A percentile compares a stretch with the other conserved stretches of the same genome.
phyloP scores from a whole-genome alignment of 2,797 vertebrate species.

The Notolabrus celidotus region DNA sequence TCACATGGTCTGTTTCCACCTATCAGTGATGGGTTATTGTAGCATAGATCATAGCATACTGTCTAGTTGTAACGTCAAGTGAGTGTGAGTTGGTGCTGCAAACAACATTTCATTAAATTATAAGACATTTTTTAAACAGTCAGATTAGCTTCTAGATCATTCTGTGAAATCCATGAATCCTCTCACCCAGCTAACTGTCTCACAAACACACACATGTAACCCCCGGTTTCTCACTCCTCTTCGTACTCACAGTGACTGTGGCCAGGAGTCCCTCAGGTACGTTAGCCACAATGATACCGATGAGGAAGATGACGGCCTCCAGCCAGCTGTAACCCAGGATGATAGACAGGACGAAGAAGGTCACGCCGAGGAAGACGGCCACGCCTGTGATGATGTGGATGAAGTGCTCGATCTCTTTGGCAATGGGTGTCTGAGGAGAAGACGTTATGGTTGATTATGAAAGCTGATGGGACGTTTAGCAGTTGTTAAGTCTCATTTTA shows the following conservation, averaged over 20 bases:
- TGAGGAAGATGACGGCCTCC: slow-evolving; percentile 96
- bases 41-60: too few relatives aligned
- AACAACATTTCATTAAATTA: too few relatives aligned
- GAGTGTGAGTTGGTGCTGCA: too few relatives aligned
- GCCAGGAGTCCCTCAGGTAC: slow-evolving; percentile 94
- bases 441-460: neutral
- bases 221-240: neutral
- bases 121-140: too few relatives aligned
- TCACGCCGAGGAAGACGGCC: slow-evolving; percentile 92
- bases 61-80: too few relatives aligned
- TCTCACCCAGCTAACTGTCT: neutral
- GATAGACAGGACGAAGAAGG: slow-evolving; percentile 92
- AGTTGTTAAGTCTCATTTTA: too few relatives aligned
- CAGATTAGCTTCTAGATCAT: too few relatives aligned
- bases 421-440: slow-evolving; percentile 87
- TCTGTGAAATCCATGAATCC: too few relatives aligned
- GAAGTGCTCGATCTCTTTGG: slow-evolving; percentile 95
- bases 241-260: slow-evolving; percentile 91
- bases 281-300: slow-evolving; percentile 95
- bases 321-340: slow-evolving; percentile 92
- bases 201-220: slow-evolving; percentile 1
- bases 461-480: too few relatives aligned
- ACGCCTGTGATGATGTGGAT: slow-evolving; percentile 95
- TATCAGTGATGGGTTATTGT: neutral
- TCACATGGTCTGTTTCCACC: neutral